These are phyloP conservation scores for Sceliomorpha sp. DNA, from an alignment of 2,888 invertebrate genomes.

Conservation along the genomic window DNA sequence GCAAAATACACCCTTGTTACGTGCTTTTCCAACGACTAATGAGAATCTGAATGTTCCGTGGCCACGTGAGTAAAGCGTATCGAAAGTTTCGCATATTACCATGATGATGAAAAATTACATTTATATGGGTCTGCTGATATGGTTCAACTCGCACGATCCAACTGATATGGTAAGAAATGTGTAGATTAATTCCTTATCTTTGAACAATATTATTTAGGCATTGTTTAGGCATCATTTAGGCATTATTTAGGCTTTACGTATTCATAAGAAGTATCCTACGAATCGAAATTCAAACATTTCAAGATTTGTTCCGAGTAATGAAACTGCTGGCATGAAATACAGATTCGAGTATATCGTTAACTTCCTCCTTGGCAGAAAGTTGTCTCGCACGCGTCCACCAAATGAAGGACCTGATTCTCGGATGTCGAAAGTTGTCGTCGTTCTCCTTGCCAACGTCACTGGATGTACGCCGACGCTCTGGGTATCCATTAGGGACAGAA, in stretches of 20 bases:
- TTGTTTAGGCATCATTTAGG: too few relatives aligned
- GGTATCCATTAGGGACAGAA: constrained; percentile 79
- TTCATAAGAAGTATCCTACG: too few relatives aligned
- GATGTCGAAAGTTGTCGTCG: constrained; percentile 40
- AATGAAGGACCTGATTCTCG: constrained; percentile 17
- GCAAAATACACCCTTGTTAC: constrained; percentile 45
- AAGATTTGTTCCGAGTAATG: constrained; percentile 18
- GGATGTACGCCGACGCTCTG: constrained; percentile 48
- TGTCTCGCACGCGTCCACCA: constrained; percentile 18
- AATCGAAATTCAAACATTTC: constrained; percentile 24
- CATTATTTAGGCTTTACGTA: too few relatives aligned
- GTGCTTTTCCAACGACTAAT: constrained; percentile 34
- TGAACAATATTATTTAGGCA: too few relatives aligned
- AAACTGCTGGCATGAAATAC: constrained; percentile 15
- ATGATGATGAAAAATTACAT: too few relatives aligned
- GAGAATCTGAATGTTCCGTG: constrained; percentile 32
- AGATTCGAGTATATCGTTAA: constrained; percentile 45
- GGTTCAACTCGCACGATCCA: too few relatives aligned
- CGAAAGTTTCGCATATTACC: too few relatives aligned
- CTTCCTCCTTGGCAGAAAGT: constrained; percentile 35
- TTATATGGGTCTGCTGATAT: too few relatives aligned
- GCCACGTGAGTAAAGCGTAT: constrained; percentile 3
- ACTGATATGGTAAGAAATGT: too few relatives aligned
- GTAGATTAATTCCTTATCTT: too few relatives aligned
- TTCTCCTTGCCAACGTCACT: constrained; percentile 12